Evolutionary conservation across 2,888 invertebrate species (phyloP).

Genomic region (Latrodectus hesperus): DNA sequence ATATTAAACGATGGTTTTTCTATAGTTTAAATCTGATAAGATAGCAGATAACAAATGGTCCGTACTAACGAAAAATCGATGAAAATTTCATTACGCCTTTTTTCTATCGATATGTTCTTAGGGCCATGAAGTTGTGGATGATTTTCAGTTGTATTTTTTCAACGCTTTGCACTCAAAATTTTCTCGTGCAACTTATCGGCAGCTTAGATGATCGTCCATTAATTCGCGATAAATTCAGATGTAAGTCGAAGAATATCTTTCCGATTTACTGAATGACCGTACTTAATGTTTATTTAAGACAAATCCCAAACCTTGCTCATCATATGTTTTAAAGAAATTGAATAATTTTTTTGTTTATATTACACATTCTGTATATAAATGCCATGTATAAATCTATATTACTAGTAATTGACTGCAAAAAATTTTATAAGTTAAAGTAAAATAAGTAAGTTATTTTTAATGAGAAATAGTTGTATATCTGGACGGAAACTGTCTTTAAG

Average conservation of each 20-base stretch:
- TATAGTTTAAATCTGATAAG: slow-evolving; percentile 70
- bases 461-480: too few species aligned
- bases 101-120: slow-evolving; percentile 24
- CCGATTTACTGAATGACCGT: not conserved
- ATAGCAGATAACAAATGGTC: slow-evolving; percentile 69
- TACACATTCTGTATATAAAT: not conserved
- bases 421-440: not conserved
- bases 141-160: slow-evolving; percentile 3
- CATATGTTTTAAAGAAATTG: not conserved
- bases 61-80: slow-evolving; percentile 69
- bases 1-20: slow-evolving; percentile 69
- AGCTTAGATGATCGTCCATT: slow-evolving; percentile 39
- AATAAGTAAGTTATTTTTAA: too few species aligned
- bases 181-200: slow-evolving; percentile 47
- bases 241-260: not conserved
- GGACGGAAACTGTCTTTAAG: too few species aligned
- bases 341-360: not conserved
- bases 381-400: not conserved
- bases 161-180: slow-evolving; percentile 9
- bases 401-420: not conserved
- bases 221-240: slow-evolving; percentile 41
- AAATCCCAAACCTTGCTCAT: not conserved
- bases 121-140: slow-evolving; percentile 12
- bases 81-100: slow-evolving; percentile 59
- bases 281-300: not conserved